Percentiles rank a stretch among this genome's conserved stretches.
Conservation (phyloP, 92 coral and sea anemone genomes). For the Pocillopora meandrina region DNA sequence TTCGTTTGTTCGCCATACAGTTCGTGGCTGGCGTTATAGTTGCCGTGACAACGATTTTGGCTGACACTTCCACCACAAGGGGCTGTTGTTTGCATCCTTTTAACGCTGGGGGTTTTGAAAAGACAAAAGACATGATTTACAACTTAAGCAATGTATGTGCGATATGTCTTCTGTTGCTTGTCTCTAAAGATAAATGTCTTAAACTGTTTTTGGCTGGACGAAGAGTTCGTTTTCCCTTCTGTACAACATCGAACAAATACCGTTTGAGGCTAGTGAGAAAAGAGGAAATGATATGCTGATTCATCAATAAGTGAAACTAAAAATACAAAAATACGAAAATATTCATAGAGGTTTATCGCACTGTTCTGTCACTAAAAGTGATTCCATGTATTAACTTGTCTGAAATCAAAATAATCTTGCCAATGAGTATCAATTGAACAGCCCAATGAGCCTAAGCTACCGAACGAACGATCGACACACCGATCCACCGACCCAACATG, state of each 20-base stretch:
- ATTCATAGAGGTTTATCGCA: no score
- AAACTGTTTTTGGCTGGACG: slow-evolving; percentile 8
- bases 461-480: not conserved
- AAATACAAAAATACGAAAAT: no score
- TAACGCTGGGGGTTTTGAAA: not conserved
- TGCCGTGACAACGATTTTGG: slow-evolving; percentile 11
- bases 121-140: not conserved
- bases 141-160: slow-evolving; percentile 11
- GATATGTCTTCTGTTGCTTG: slow-evolving; percentile 14
- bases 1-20: slow-evolving; percentile 14
- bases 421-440: not conserved
- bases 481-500: not conserved
- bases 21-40: not conserved
- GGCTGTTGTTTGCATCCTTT: slow-evolving; percentile 13
- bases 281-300: no score
- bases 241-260: not conserved
- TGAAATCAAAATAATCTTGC: not conserved
- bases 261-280: not conserved
- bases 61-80: not conserved
- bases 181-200: slow-evolving; percentile 35
- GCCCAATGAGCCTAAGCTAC: not conserved
- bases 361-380: no score
- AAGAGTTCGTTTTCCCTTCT: not conserved
- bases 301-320: no score
- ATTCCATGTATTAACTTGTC: no score